phyloP scores from a whole-genome alignment of 2,888 invertebrate genomes.

The Cheilosia vulpina region DNA sequence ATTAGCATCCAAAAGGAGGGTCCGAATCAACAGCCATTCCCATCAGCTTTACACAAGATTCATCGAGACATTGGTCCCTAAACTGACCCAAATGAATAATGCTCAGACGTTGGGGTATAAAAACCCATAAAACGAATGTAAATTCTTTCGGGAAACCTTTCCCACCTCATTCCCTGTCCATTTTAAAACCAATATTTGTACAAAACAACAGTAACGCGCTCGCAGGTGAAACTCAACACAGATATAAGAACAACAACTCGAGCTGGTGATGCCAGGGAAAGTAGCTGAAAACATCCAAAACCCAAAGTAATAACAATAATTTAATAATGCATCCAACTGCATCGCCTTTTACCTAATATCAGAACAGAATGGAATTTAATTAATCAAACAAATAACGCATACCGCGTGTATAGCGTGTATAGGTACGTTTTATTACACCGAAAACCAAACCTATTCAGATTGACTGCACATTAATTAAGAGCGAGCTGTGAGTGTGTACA shows the following conservation, averaged over 20 bases:
- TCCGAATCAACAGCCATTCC: background rate
- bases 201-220: constrained; percentile 62
- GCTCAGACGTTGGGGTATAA: constrained; percentile 6
- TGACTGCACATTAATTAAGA: constrained; percentile 74
- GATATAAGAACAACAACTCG: background rate
- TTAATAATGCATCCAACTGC: constrained; percentile 73
- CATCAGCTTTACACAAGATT: constrained; percentile 16
- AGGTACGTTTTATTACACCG: constrained; percentile 30
- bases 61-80: constrained; percentile 2
- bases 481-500: constrained; percentile 2
- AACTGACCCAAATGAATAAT: constrained; percentile 22
- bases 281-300: constrained; percentile 8
- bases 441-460: constrained; percentile 58
- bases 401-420: constrained; percentile 6
- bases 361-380: constrained; percentile 67
- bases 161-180: constrained; percentile 11
- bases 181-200: constrained; percentile 68
- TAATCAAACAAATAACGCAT: constrained; percentile 72
- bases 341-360: constrained; percentile 36
- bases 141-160: constrained; percentile 48
- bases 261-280: background rate
- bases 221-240: constrained; percentile 59
- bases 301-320: constrained; percentile 69
- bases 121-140: constrained; percentile 49
- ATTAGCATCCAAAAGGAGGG: constrained; percentile 29